These are phyloP conservation scores for Petrocephalus zakoni DNA, from an alignment of 2,113 vertebrate species.

Conservation along the genomic window DNA sequence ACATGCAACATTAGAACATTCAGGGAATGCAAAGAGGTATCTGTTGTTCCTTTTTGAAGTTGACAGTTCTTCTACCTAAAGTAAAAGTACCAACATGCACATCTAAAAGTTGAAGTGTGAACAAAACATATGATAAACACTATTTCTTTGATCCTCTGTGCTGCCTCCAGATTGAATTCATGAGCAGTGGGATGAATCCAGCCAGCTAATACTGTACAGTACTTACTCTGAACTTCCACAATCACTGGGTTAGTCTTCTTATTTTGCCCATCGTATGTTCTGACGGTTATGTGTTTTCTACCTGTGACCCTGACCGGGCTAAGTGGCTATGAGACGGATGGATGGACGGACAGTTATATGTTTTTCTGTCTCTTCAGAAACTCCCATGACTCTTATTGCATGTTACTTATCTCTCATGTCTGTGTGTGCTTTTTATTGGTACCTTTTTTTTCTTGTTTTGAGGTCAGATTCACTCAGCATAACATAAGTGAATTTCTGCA, in stretches of 20 bases:
- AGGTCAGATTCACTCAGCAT: not conserved
- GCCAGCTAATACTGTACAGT: conserved; percentile 53
- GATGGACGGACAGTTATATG: not conserved
- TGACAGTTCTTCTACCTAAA: not conserved
- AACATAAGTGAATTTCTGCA: not conserved
- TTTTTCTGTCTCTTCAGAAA: not conserved
- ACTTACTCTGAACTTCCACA: conserved; percentile 38
- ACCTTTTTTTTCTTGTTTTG: not conserved
- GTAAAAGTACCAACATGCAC: not conserved
- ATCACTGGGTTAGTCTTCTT: conserved; percentile 28
- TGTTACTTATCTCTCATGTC: not conserved
- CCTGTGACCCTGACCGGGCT: not conserved
- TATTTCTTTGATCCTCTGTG: not conserved
- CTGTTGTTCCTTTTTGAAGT: not conserved
- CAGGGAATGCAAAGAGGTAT: not conserved
- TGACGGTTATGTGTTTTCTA: not conserved
- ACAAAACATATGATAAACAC: not conserved
- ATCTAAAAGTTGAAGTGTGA: not conserved
- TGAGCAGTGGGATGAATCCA: conserved; percentile 57
- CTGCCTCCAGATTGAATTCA: conserved; percentile 38
- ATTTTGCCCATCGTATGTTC: not conserved
- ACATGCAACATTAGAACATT: not conserved
- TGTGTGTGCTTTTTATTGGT: not conserved
- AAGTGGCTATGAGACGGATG: not conserved
- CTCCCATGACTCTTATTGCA: not conserved